These are phyloP conservation scores for Phymastichus coffea DNA, from an alignment of 1,140 invertebrate species.

Conservation along the genomic window DNA sequence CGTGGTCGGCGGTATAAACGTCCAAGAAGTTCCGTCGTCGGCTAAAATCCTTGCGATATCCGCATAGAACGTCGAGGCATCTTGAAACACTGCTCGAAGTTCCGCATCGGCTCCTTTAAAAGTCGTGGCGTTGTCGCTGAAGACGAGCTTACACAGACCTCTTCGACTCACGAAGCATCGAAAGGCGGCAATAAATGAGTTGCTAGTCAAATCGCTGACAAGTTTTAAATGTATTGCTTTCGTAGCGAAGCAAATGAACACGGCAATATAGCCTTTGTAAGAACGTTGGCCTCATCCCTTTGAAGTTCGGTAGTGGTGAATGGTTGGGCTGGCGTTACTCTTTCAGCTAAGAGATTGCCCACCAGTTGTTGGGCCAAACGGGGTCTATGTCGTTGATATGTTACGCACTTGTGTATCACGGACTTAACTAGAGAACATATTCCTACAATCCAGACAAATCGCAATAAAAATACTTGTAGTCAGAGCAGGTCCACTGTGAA, in stretches of 20 bases:
- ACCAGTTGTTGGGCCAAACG: background rate
- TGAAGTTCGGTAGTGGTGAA: background rate
- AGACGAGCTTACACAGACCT: background rate
- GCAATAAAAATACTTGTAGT: background rate
- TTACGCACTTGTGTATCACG: too few species aligned
- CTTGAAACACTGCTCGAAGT: background rate
- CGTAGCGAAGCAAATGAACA: background rate
- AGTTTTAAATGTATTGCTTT: background rate
- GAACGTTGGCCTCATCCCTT: background rate
- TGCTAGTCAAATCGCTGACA: background rate
- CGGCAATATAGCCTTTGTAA: background rate
- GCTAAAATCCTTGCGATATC: too few species aligned
- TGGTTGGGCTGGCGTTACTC: background rate
- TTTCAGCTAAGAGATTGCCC: background rate
- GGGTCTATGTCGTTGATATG: background rate
- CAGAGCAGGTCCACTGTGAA: background rate
- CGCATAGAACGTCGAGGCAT: background rate
- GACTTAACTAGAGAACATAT: background rate
- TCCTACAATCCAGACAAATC: background rate
- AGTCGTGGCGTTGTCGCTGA: background rate
- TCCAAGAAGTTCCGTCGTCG: too few species aligned
- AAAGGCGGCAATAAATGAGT: slow-evolving; percentile 21
- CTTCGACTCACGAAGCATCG: background rate
- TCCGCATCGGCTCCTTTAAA: slow-evolving; percentile 5
- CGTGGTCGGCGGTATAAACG: too few species aligned